Base-by-base conservation (phyloP, 2,113 vertebrate species). In the Synchiropus splendidus region DNA sequence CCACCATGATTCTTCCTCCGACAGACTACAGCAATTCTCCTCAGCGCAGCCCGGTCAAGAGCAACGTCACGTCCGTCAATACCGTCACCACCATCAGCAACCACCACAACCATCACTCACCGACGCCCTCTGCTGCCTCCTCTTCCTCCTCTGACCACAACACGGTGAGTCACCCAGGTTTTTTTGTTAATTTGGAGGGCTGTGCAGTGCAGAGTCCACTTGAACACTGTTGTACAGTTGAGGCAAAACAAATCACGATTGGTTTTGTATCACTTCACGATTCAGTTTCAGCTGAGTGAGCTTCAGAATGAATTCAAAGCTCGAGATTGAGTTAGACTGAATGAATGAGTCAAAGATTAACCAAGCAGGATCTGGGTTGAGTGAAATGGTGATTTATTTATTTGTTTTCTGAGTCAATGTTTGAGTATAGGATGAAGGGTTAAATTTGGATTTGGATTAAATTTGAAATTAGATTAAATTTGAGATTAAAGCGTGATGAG, bases 1-100 rank as follows among this genome's bases (percentile, higher is more conserved):
- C 81, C 1, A 79, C 70, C 0, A 86, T 93, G 47, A 72, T 87
- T 39, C 88, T 97, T 16, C 95, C 95, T 0, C 88, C 90, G 0
- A 87, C 90, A 0, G 94, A 97, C 68, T 97, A 97, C 59, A 32
- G 71, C 13, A 71, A 87, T 37, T 34, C 61, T 15, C 10, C 50
- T 2, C 68, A 59, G 33, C 64, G 21, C 31, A 47, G 11, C 45
- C 1, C 27, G 15, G 1, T 51, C 43, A 66, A 64, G 54, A 49
- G n/a, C 64, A 55, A 27, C 51, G 2, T 12, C 33, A 17, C 39
- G 4, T 32, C 45, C 45, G 9, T 15, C 21, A 30, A 13, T 36
- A 18, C 31, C 39, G 8, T 44, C 44, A 12, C 36, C 44, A 45
- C 54, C 27, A 62, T 52, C 16, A 58, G 55, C 52, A 36, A 64